Evolutionary conservation across 2,797 vertebrate species (phyloP).

Genomic region (Melanotaenia nigrans): DNA sequence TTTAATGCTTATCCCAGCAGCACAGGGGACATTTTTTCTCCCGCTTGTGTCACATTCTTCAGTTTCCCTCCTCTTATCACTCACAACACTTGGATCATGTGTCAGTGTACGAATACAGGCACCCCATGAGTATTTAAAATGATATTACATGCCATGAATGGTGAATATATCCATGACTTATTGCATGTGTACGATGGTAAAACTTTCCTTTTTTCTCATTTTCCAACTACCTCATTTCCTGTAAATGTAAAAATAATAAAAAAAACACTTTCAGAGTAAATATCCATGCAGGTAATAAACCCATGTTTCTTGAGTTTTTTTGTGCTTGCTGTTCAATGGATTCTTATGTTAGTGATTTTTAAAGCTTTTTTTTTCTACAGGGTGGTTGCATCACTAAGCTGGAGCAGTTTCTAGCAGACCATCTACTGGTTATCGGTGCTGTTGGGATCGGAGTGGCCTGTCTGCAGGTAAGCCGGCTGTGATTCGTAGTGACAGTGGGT

Average conservation of each 20-base stretch:
- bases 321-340: background rate
- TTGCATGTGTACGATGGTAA: background rate
- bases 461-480: conserved; percentile 82
- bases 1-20: conserved; percentile 28
- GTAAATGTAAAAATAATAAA: background rate
- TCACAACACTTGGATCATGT: conserved; percentile 6
- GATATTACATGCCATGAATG: background rate
- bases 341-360: background rate
- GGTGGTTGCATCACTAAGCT: conserved; percentile 89
- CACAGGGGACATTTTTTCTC: conserved; percentile 13
- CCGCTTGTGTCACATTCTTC: conserved; percentile 22
- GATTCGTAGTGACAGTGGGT: background rate
- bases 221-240: background rate
- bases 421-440: conserved; percentile 87
- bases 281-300: background rate
- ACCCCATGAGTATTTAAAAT: background rate
- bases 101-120: background rate
- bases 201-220: background rate
- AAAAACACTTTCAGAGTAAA: background rate
- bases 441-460: conserved; percentile 90
- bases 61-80: background rate
- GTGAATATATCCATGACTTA: background rate
- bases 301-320: background rate
- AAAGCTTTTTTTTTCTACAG: conserved; percentile 61
- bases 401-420: conserved; percentile 88